phyloP scores from a whole-genome alignment of 2,113 vertebrate genomes.

The Vulpes ferrilata region DNA sequence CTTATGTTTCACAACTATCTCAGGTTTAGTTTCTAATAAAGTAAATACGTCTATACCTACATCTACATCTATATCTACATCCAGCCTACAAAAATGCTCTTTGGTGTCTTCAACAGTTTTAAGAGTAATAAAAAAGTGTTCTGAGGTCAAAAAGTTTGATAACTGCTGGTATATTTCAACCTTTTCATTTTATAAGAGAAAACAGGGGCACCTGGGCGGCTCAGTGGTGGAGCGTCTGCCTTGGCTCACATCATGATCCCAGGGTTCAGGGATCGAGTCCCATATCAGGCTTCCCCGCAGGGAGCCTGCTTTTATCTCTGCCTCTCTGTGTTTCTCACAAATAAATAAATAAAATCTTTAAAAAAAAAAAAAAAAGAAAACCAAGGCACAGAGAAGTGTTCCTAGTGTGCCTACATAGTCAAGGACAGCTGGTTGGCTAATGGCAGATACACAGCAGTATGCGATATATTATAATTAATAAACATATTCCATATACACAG shows the following conservation, averaged over 20 bases:
- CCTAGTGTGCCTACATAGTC: background rate
- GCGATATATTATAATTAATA: background rate
- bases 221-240: no score
- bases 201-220: no score
- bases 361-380: background rate
- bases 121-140: background rate
- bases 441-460: background rate
- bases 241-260: no score
- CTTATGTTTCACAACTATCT: background rate
- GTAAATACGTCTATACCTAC: background rate
- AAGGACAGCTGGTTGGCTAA: background rate
- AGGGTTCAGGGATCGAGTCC: no score
- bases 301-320: no score
- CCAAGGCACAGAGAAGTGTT: background rate
- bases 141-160: background rate
- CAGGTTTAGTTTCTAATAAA: conserved; percentile 46
- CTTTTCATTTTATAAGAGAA: conserved; percentile 24
- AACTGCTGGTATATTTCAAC: background rate
- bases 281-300: no score
- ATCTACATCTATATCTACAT: background rate
- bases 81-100: background rate
- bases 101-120: background rate
- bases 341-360: no score
- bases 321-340: no score
- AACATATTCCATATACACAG: background rate